Conservation (phyloP, 2,888 invertebrate species). For the Ophraella communa region DNA sequence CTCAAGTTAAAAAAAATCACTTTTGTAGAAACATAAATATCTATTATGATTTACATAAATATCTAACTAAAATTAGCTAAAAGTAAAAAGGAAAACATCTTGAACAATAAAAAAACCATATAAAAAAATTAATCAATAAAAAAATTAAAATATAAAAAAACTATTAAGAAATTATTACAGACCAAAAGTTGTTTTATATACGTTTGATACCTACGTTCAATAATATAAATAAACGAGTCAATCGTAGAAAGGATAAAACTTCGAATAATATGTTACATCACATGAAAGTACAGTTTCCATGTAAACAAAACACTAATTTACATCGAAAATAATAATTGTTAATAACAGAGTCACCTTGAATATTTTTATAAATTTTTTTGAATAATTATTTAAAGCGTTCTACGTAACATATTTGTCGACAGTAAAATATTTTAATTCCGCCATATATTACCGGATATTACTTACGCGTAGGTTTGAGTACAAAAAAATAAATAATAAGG, state of each 20-base stretch:
- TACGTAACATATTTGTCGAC: background rate
- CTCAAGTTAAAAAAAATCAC: too few species aligned
- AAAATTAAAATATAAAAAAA: background rate
- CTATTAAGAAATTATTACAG: background rate
- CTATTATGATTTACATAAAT: too few species aligned
- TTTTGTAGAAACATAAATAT: too few species aligned
- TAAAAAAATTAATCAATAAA: background rate
- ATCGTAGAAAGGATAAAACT: background rate
- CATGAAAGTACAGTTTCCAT: background rate
- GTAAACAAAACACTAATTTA: background rate
- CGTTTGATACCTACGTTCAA: background rate
- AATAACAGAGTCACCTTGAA: slow-evolving; percentile 5
- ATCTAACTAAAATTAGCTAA: too few species aligned
- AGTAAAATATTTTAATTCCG: background rate
- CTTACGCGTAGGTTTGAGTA: background rate
- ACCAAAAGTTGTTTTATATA: background rate
- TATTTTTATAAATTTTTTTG: slow-evolving; percentile 1
- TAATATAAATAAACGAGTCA: background rate
- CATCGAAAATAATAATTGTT: slow-evolving; percentile 1
- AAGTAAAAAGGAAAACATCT: too few species aligned
- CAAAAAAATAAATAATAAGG: too few species aligned
- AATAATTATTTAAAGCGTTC: background rate
- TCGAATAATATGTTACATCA: background rate
- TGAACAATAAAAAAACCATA: too few species aligned
- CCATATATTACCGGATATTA: background rate